Evolutionary conservation across 2,888 invertebrate species (phyloP), one percentile per base, ranked within the genome.

Genomic region (Acanthosepion esculentum): DNA sequence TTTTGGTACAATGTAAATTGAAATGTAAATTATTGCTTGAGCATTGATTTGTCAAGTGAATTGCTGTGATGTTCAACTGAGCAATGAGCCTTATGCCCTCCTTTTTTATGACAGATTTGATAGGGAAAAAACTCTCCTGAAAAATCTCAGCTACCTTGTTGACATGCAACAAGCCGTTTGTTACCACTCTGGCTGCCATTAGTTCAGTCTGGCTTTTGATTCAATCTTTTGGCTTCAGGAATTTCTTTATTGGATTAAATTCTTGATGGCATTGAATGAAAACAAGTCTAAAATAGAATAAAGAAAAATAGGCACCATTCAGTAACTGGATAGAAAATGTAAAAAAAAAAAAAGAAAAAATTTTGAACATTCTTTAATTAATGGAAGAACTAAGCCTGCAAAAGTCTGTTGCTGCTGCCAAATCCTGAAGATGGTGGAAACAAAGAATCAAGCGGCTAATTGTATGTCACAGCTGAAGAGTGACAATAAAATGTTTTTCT

Each of bases 351-450:
- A 15, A n/a, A 12, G 29, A n/a, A 3, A 5, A 15, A 8, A 33
- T 78, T 15, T n/a, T 78, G n/a, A 78, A 78, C 78, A 78, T 78
- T 78, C 78, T 78, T 78, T 78, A 78, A 78, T 78, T 78, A 78
- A 78, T 78, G 59, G 23, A 59, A 78, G 78, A 78, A 78, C 78
- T 33, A 78, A 78, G 33, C 15, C 78, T 78, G 78, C 78, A n/a
- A 78, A 78, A n/a, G 78, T n/a, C 78, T n/a, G n/a, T 33, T 78
- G n/a, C 78, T 78, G n/a, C n/a, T 78, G 78, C 78, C 78, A 78
- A 78, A n/a, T 33, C 59, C 1, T 78, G 10, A 78, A n/a, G 78
- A 78, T 78, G 78, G 12, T 33, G 33, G n/a, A 78, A 78, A 78
- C 6, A n/a, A n/a, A n/a, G n/a, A 78, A 78, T n/a, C 12, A 4